Base-by-base conservation (phyloP, 2,888 invertebrate genomes). In the Synergus japonicus region DNA sequence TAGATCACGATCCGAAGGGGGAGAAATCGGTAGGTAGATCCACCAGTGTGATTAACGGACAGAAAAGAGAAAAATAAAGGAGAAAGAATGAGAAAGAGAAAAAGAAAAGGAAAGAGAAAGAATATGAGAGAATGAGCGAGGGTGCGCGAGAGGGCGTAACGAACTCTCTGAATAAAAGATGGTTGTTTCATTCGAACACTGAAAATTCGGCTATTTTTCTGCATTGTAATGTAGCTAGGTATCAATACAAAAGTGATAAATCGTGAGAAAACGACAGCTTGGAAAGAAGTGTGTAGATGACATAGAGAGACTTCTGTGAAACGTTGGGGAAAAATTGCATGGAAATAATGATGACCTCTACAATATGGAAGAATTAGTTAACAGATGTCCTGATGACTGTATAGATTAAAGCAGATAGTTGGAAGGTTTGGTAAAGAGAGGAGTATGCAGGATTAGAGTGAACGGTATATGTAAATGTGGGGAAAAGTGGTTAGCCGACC, bases 41-140 rank as follows among this genome's bases (percentile, higher is more conserved):
- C 85, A 85, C 83, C 85, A 84, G 87, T 86, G 86, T 87, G 87
- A 88, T 88, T 86, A 87, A 86, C 85, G 81, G 82, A 60, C 83
- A 83, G 81, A 77, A 85, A 78, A 81, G 78, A 76, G 73, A 78
- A 82, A 78, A 37, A 76, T 3, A 69, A 73, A 77, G 76, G 76
- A 76, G 29, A 64, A 76, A 67, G 44, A 65, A 79, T 46, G 46
- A 67, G 67, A 44, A 22, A 22, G 37, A 37, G 64, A 76, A 84
- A 79, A 77, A 81, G 78, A 69, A 81, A 49, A 82, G 83, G 82
- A 77, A 85, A 80, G 78, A 81, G 78, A 73, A 73, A 76, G 81
- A 78, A 46, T 37, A 46, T 37, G 49, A 73, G 49, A 73, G n/a
- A 66, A 18, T 37, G 78, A 83, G 79, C 66, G 58, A 84, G 84